A percentile compares a stretch with the other conserved stretches of the same genome.
Evolutionary conservation across 2,888 invertebrate species (phyloP).

Genomic region (Bedellia somnulentella): DNA sequence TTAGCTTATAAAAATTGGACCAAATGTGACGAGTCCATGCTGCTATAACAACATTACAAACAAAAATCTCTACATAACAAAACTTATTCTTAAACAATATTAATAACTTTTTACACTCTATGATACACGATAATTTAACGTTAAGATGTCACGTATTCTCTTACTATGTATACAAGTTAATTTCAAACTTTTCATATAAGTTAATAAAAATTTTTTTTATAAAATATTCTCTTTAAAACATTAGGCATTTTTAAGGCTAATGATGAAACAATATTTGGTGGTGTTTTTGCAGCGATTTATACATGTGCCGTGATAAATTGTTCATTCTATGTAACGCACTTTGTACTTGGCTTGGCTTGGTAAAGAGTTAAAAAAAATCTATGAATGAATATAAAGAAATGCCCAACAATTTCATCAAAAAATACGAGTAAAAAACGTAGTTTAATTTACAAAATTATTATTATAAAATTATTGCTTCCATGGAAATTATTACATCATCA

Average conservation of each 20-base stretch:
- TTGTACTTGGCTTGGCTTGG: constrained; percentile 56
- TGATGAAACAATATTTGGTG: constrained; percentile 58
- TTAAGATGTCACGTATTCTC: constrained; percentile 46
- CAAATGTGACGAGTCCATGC: constrained; percentile 49
- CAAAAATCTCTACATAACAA: constrained; percentile 62
- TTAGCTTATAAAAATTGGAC: constrained; percentile 62
- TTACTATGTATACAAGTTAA: constrained; percentile 57
- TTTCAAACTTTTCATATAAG: constrained; percentile 47
- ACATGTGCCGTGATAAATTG: constrained; percentile 31
- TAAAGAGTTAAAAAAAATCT: too few species aligned
- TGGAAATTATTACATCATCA: too few species aligned
- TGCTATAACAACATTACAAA: constrained; percentile 59
- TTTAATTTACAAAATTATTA: too few species aligned
- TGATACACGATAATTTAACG: constrained; percentile 57
- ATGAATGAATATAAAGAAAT: constrained; percentile 11
- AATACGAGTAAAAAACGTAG: too few species aligned
- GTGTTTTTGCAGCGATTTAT: constrained; percentile 33
- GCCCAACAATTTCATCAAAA: too few species aligned
- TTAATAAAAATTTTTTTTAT: constrained; percentile 50
- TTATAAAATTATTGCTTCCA: too few species aligned
- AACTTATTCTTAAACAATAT: constrained; percentile 45
- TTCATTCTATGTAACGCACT: constrained; percentile 45
- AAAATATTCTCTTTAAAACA: constrained; percentile 56
- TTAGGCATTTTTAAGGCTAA: constrained; percentile 59
- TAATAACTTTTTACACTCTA: constrained; percentile 61